phyloP scores from a whole-genome alignment of 2,113 vertebrate genomes.

The Anolis carolinensis region DNA sequence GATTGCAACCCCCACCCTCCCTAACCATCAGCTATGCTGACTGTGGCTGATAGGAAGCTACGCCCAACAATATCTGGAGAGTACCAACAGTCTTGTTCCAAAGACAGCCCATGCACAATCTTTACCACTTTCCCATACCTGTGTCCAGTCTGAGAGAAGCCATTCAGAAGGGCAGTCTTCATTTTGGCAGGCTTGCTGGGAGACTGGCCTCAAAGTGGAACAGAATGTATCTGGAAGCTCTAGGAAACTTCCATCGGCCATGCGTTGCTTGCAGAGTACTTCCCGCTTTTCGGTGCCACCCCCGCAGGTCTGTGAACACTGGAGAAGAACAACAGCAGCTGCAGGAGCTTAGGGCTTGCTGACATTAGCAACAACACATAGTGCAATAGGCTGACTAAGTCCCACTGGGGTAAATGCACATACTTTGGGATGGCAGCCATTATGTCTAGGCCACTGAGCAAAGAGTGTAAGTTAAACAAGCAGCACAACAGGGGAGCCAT shows the following conservation, averaged over 20 bases:
- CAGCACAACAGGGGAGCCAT: constrained; percentile 15
- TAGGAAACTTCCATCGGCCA: constrained; percentile 90
- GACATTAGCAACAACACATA: too few species aligned
- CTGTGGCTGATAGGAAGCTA: neutral
- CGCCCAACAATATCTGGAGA: neutral
- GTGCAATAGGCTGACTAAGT: neutral
- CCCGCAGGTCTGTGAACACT: constrained; percentile 92
- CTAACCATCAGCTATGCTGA: neutral
- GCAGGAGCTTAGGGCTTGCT: neutral
- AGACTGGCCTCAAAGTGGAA: constrained; percentile 68
- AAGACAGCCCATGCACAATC: neutral
- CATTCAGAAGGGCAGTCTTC: constrained; percentile 86
- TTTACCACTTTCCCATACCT: constrained; percentile 74
- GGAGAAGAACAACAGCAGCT: constrained; percentile 40
- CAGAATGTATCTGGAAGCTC: constrained; percentile 91
- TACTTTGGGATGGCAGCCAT: neutral
- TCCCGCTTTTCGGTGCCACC: constrained; percentile 83
- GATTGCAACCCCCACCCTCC: neutral
- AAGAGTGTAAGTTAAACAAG: neutral
- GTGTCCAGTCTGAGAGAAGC: constrained; percentile 88
- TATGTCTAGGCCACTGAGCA: neutral
- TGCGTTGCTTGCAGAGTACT: constrained; percentile 85
- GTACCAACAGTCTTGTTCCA: neutral
- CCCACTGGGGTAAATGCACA: neutral
- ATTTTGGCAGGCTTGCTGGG: constrained; percentile 80